Percentiles rank a stretch among this genome's conserved stretches.
Evolutionary conservation across 2,113 vertebrate genomes (phyloP).

Genomic region (Cyprinus carpio): DNA sequence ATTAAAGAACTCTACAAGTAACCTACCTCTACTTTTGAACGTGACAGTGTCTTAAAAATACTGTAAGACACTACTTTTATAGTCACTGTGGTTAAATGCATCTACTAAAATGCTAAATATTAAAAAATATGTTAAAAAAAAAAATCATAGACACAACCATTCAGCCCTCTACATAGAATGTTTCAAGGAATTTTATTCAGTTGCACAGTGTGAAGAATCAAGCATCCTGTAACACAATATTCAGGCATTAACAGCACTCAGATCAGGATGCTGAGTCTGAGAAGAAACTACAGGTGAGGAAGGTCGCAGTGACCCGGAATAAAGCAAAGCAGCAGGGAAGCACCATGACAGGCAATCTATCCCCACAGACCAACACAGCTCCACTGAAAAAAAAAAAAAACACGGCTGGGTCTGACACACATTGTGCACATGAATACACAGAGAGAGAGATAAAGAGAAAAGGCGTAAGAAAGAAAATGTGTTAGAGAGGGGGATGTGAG

Average conservation of each 20-base stretch:
- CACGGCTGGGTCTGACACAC: constrained; percentile 15
- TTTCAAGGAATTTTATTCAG: not conserved
- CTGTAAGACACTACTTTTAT: not conserved
- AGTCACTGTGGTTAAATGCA: not conserved
- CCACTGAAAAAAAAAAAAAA: constrained; percentile 5
- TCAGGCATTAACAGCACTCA: not conserved
- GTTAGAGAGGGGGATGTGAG: constrained; percentile 27
- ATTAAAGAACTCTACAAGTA: not conserved
- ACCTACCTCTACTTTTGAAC: not conserved
- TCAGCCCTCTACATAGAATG: not conserved
- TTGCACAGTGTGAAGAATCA: not conserved
- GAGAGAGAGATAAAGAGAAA: constrained; percentile 11
- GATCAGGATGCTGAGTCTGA: not conserved
- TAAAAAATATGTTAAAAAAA: too few relatives aligned
- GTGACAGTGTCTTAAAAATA: not conserved
- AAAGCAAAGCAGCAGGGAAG: constrained; percentile 21
- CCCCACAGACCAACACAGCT: constrained; percentile 32
- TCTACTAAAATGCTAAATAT: not conserved
- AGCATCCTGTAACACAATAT: not conserved
- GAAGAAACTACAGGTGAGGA: constrained; percentile 28
- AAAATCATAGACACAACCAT: not conserved
- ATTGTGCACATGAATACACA: constrained; percentile 15
- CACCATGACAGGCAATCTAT: constrained; percentile 22
- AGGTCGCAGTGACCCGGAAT: constrained; percentile 29
- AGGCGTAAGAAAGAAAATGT: constrained; percentile 7